Conservation (phyloP, 1,140 invertebrate genomes). For the Drosophila ironensis region DNA sequence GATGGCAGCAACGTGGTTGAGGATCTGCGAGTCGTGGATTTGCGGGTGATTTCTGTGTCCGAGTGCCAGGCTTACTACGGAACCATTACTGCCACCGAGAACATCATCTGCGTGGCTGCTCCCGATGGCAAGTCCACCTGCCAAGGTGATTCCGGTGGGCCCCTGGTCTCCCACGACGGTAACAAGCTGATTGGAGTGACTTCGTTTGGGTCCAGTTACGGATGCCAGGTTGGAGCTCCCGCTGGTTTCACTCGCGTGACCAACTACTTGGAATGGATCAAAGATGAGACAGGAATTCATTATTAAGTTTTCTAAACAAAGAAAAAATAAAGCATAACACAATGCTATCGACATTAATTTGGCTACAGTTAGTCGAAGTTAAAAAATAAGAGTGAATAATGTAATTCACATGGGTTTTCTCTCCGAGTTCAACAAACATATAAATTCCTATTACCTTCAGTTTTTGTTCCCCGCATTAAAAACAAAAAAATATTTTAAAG, state of each 20-base stretch:
- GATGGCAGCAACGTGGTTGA: conserved; percentile 47
- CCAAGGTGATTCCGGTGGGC: conserved; percentile 59
- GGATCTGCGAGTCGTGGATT: conserved; percentile 20
- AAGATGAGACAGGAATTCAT: conserved; percentile 82
- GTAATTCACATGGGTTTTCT: too few species aligned
- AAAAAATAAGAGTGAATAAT: too few species aligned
- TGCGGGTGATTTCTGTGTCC: conserved; percentile 22
- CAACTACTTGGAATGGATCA: conserved; percentile 83
- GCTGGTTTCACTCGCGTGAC: conserved; percentile 84
- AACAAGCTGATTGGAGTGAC: conserved; percentile 82
- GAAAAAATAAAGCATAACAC: background rate
- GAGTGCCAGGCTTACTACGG: conserved; percentile 39
- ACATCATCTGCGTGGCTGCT: conserved; percentile 44
- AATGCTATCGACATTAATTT: too few species aligned
- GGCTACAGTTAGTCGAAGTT: too few species aligned
- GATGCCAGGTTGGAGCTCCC: conserved; percentile 83
- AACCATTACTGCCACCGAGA: conserved; percentile 25
- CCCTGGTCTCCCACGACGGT: conserved; percentile 46
- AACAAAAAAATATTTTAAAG: too few species aligned
- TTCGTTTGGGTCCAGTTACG: conserved; percentile 82
- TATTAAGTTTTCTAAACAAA: conserved; percentile 24
- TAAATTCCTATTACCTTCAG: too few species aligned
- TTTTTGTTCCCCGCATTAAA: too few species aligned
- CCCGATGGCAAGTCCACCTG: conserved; percentile 55
- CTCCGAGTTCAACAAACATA: too few species aligned